Conservation (phyloP, 1,140 invertebrate genomes). For the Thaumetopoea pityocampa region DNA sequence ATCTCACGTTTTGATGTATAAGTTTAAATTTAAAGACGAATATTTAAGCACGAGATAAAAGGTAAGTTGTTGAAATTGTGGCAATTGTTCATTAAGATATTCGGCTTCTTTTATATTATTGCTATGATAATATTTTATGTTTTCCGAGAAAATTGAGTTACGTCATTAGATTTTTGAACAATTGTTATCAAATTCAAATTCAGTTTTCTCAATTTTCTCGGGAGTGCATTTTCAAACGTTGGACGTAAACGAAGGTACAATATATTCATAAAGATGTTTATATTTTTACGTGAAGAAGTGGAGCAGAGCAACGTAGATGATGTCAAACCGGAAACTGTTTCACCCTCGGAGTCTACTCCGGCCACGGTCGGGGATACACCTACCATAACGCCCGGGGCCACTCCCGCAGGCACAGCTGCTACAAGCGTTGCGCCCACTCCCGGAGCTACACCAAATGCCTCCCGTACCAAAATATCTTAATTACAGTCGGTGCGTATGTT, state of each 20-base stretch:
- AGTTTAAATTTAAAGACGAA: conserved; percentile 22
- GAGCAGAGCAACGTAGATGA: conserved; percentile 30
- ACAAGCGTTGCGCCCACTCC: neutral
- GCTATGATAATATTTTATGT: neutral
- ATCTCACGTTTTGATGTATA: conserved; percentile 6
- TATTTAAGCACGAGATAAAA: conserved; percentile 7
- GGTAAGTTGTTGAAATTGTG: conserved; percentile 44
- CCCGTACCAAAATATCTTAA: too few species aligned
- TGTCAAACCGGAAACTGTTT: neutral
- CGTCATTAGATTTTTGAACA: conserved; percentile 22
- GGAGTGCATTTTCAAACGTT: conserved; percentile 4
- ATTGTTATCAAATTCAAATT: conserved; percentile 34
- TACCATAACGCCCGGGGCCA: neutral
- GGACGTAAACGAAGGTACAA: conserved; percentile 25
- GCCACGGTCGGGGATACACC: conserved; percentile 5
- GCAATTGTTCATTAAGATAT: conserved; percentile 32
- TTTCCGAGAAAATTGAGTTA: conserved; percentile 27
- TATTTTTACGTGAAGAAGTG: conserved; percentile 46
- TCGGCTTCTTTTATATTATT: neutral
- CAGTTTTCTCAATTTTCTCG: conserved; percentile 19
- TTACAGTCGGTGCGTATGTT: too few species aligned
- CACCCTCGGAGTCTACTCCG: conserved; percentile 1
- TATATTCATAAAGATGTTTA: conserved; percentile 10
- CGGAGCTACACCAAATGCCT: neutral
- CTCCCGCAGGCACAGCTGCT: neutral